Conservation (phyloP, 2,888 invertebrate species). For the Hololepta plana region DNA sequence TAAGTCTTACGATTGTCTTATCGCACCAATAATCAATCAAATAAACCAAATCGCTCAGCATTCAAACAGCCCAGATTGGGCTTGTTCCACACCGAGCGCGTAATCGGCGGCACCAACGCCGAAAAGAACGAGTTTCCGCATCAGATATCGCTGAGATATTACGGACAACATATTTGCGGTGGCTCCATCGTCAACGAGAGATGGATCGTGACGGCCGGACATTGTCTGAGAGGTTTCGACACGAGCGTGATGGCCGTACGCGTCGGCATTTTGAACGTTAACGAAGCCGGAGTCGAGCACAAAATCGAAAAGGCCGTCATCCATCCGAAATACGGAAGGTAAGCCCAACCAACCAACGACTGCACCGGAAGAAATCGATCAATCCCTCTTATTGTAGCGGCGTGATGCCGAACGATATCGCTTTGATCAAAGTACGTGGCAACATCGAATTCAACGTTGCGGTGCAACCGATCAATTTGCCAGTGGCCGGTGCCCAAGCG, state of each 20-base stretch:
- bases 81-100: too few species aligned
- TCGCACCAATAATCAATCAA: too few species aligned
- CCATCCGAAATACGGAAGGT: conserved; percentile 14
- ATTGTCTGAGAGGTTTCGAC: conserved; percentile 16
- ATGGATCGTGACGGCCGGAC: conserved; percentile 25
- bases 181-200: conserved; percentile 21
- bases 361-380: background rate
- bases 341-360: background rate
- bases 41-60: too few species aligned
- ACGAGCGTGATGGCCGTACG: conserved; percentile 11
- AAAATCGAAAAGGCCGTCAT: conserved; percentile 11
- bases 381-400: conserved; percentile 14
- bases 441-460: conserved; percentile 17
- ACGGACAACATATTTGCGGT: conserved; percentile 24
- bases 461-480: conserved; percentile 23
- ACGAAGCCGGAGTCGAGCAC: conserved; percentile 11
- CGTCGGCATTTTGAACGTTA: conserved; percentile 14
- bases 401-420: conserved; percentile 30
- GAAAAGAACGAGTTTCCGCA: conserved; percentile 19
- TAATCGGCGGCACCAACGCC: conserved; percentile 13
- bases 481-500: conserved; percentile 15
- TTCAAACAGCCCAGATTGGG: too few species aligned
- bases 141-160: conserved; percentile 20
- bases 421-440: conserved; percentile 25
- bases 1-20: too few species aligned